Conservation (phyloP, 2,797 vertebrate species). For the Hydrophis major region DNA sequence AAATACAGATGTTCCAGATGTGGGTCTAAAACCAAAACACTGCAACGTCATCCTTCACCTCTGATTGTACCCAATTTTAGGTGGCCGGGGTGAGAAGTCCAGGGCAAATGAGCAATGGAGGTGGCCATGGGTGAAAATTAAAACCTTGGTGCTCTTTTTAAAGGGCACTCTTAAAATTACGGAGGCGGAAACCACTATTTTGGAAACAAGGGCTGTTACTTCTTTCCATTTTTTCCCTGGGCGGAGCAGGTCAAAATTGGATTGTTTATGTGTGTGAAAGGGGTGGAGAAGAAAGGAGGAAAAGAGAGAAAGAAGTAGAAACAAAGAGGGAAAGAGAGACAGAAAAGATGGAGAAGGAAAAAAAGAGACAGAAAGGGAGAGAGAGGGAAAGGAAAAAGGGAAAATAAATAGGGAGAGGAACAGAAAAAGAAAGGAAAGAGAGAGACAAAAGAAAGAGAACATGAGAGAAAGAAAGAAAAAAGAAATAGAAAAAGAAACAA, state of each 20-base stretch:
- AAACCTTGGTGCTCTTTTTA: background rate
- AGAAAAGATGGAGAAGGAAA: background rate
- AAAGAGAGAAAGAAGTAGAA: too few relatives aligned
- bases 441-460: too few relatives aligned
- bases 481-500: too few relatives aligned
- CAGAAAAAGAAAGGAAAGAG: background rate
- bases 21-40: background rate
- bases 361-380: background rate
- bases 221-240: too few relatives aligned
- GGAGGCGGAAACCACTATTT: background rate
- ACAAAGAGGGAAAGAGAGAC: background rate
- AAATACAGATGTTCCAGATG: background rate
- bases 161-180: background rate
- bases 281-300: background rate
- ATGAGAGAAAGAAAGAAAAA: too few relatives aligned
- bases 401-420: background rate
- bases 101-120: background rate
- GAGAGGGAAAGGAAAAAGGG: background rate
- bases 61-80: constrained; percentile 1
- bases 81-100: background rate
- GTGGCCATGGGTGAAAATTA: background rate
- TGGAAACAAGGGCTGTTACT: background rate
- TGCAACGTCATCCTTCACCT: background rate
- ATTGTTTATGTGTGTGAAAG: background rate
- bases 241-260: background rate